Evolutionary conservation across 1,140 invertebrate species (phyloP), one percentile per base, ranked within the genome.

Genomic region (Phthorimaea operculella): DNA sequence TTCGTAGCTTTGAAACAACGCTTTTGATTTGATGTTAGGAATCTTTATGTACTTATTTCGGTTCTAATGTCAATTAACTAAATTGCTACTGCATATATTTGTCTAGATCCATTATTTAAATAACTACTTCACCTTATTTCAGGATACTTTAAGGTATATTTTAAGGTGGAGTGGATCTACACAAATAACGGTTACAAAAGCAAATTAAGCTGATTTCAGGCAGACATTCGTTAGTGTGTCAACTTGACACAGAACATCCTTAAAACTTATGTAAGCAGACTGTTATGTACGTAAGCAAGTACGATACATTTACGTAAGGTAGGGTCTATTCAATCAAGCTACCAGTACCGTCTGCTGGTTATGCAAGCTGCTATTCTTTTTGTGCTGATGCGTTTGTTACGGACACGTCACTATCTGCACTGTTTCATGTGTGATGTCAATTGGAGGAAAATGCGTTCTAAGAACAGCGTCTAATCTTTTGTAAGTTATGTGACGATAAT

Each of bases 281-380:
- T 17, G 16, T 47, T 47, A 47, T 47, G 44, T 47, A 47, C 21
- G 14, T 66, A 57, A 56, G 70, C 64, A 63, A 63, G 73, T 83
- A 68, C 64, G 69, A 67, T 79, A 73, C 54, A 72, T 74, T 83
- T 80, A 79, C 75, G 76, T 78, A 83, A 83, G 73, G 74, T 67
- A 69, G 54, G 66, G 70, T 70, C 76, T 76, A 83, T 76, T 79
- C 68, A 83, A 78, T 78, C 71, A 73, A 64, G 68, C 64, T 47
- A 63, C 60, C 59, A 68, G 63, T 66, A 66, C 67, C 64, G 74
- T 76, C 64, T 77, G 63, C 65, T 50, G 44, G 63, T 80, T 83
- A 76, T 68, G 63, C 79, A 79, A 80, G 68, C 57, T 61, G 51
- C 56, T 60, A 64, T 64, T 70, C 65, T 64, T 39, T 39, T 39